Evolutionary conservation across 2,797 vertebrate genomes (phyloP), one percentile per base, ranked within the genome.

Genomic region (Bovichtus diacanthus): DNA sequence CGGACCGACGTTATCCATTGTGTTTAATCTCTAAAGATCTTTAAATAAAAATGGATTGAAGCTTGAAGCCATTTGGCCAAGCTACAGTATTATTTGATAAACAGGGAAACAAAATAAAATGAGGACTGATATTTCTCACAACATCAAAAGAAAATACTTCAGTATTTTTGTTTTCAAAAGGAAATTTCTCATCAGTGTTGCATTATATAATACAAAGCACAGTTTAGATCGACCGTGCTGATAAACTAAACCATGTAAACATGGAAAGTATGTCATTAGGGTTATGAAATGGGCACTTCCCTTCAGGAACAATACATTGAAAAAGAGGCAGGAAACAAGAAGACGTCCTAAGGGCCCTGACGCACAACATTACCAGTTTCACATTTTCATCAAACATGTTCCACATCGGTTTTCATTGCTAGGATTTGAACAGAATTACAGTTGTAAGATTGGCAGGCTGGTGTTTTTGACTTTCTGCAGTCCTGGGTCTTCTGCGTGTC

Each of bases 321-420:
- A 74, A 51, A 70, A 75, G 38, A 73, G 25, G n/a, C 60, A 84
- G 80, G 77, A 83, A 86, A 49, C 71, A 69, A 38, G 21, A 68
- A 81, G 43, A 2, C 50, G 68, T 59, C 63, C 41, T 55, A 5
- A 29, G 54, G 50, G 44, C 25, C 25, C 54, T 25, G 25, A 70
- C 38, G 65, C 50, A 69, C 47, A 34, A 43, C n/a, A 60, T 36
- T 46, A 27, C n/a, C 38, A 19, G n/a, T 19, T 47, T 54, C 23
- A 66, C n/a, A 59, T 49, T 25, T 38, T 41, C 34, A 16, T 39
- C 8, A 53, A 41, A 43, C 25, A 62, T 44, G 9, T 25, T 62
- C 7, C 19, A 50, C 10, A 54, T 27, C 39, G 31, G 41, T 11
- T 63, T 64, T 31, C 23, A 21, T 4, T 49, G 9, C 18, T 31